Conservation (phyloP, 2,888 invertebrate species). For the Caradrina clavipalpis region DNA sequence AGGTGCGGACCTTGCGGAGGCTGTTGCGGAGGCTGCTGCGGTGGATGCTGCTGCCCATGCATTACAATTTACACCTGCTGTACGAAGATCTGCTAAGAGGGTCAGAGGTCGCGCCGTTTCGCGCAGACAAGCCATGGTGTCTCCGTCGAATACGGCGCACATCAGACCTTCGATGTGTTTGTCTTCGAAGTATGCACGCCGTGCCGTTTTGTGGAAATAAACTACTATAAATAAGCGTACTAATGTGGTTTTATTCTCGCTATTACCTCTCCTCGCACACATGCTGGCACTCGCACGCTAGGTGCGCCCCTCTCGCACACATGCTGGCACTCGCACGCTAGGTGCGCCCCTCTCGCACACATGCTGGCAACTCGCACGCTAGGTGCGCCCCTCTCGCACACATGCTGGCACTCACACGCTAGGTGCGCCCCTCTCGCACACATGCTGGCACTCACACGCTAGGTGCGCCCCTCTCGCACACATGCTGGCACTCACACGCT, state of each 20-base stretch:
- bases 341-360: no score
- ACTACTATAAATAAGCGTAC: conserved; percentile 68
- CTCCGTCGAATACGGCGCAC: conserved; percentile 57
- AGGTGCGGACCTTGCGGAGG: conserved; percentile 79
- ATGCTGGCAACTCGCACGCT: no score
- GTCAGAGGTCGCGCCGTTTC: conserved; percentile 36
- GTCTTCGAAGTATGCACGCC: conserved; percentile 42
- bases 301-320: not conserved
- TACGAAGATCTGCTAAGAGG: conserved; percentile 83
- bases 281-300: no score
- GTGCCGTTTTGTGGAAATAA: conserved; percentile 75
- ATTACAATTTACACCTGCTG: conserved; percentile 87
- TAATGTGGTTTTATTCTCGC: conserved; percentile 9
- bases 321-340: no score
- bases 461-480: no score
- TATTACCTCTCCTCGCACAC: no score
- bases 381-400: no score
- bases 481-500: no score
- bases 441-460: no score
- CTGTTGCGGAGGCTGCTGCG: conserved; percentile 72
- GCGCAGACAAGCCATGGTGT: conserved; percentile 57
- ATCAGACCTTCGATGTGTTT: conserved; percentile 50
- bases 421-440: no score
- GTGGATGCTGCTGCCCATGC: conserved; percentile 77
- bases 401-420: no score